Evolutionary conservation across 2,797 vertebrate genomes (phyloP).

Genomic region (Chromobotia macracanthus): DNA sequence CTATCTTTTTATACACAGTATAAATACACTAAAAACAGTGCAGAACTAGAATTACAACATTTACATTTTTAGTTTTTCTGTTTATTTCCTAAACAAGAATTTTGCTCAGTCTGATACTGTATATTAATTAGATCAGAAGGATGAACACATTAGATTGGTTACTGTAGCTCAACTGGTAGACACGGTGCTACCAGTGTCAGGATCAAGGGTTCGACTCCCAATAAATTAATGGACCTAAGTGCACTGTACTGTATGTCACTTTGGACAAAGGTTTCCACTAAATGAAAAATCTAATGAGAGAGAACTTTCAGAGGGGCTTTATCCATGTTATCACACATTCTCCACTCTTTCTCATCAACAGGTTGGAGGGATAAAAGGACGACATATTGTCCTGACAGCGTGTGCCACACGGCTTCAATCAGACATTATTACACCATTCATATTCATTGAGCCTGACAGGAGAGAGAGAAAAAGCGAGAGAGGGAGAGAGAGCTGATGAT

Average conservation of each 20-base stretch:
- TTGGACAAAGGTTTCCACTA: no score
- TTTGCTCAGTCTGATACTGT: not conserved
- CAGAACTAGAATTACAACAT: no score
- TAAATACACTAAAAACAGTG: no score
- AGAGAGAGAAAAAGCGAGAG: constrained; percentile 63
- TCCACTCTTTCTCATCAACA: constrained; percentile 82
- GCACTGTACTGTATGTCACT: no score
- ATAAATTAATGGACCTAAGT: no score
- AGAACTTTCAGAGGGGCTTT: constrained; percentile 16
- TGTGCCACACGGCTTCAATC: constrained; percentile 92
- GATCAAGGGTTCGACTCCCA: not conserved
- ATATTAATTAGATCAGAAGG: not conserved
- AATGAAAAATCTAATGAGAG: not conserved
- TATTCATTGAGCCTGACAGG: constrained; percentile 99
- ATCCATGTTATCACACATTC: constrained; percentile 25
- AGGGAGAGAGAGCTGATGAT: constrained; percentile 83
- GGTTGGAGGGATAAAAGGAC: constrained; percentile 96
- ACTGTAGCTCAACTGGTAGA: not conserved
- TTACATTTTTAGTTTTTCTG: no score
- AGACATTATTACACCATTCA: constrained; percentile 99
- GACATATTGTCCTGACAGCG: constrained; percentile 98
- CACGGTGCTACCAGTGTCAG: no score
- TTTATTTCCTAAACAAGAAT: no score
- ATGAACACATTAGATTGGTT: not conserved
- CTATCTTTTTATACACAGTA: no score